Evolutionary conservation across 2,888 invertebrate species (phyloP).

Genomic region (Ecliptopera silaceata): DNA sequence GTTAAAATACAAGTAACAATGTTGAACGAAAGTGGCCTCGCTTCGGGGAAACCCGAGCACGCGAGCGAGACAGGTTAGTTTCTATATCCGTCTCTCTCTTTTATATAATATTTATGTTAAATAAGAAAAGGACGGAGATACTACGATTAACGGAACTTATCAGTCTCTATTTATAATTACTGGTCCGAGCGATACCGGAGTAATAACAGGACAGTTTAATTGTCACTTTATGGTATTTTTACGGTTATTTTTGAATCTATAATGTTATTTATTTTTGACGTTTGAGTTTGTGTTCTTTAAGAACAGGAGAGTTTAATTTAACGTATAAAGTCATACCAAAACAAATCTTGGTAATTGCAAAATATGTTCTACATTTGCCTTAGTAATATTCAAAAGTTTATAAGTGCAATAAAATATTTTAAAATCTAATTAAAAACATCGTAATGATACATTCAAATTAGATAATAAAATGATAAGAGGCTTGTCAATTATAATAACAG

Average conservation of each 20-base stretch:
- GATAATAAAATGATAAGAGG: slow-evolving; percentile 19
- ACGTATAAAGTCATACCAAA: too few relatives aligned
- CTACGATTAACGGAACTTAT: slow-evolving; percentile 66
- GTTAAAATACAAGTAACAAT: slow-evolving; percentile 38
- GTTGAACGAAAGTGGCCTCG: slow-evolving; percentile 58
- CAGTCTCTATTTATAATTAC: slow-evolving; percentile 71
- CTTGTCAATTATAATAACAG: slow-evolving; percentile 25
- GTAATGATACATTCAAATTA: slow-evolving; percentile 10
- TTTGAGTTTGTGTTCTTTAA: too few relatives aligned
- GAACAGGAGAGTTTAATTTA: too few relatives aligned
- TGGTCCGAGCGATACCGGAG: slow-evolving; percentile 57
- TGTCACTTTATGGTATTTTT: slow-evolving; percentile 46
- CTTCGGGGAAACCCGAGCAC: slow-evolving; percentile 64
- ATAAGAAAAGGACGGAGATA: slow-evolving; percentile 43
- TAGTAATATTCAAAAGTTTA: too few relatives aligned
- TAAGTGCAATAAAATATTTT: background rate
- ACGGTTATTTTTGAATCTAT: slow-evolving; percentile 22
- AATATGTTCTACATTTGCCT: too few relatives aligned
- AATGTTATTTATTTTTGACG: background rate
- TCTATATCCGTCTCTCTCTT: slow-evolving; percentile 47
- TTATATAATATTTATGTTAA: slow-evolving; percentile 15
- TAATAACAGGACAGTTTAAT: slow-evolving; percentile 52
- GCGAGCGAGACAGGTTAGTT: slow-evolving; percentile 56
- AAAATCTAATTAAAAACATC: background rate
- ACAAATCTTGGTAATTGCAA: too few relatives aligned